Evolutionary conservation across 2,888 invertebrate species (phyloP).

Genomic region (Dimorphilus gyrociliatus): DNA sequence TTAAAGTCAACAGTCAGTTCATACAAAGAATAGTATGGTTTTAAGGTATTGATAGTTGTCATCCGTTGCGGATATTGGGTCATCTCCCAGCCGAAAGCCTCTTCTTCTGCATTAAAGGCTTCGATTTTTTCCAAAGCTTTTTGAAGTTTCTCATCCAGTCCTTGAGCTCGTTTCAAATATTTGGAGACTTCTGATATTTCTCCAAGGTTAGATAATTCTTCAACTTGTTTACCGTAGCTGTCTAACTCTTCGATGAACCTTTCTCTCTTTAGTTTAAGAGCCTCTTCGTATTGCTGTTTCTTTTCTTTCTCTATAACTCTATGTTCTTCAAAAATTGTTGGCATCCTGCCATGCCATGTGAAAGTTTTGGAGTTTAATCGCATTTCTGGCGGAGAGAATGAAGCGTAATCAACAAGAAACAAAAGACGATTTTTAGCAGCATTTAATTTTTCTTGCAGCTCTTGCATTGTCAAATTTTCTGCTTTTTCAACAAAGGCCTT

Average conservation of each 20-base stretch:
- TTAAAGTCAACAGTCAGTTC: slow-evolving; percentile 74
- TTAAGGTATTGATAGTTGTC: slow-evolving; percentile 52
- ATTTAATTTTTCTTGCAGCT: slow-evolving; percentile 59
- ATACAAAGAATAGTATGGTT: slow-evolving; percentile 69
- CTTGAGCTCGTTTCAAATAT: slow-evolving; percentile 63
- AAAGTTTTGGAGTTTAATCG: slow-evolving; percentile 73
- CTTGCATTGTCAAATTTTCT: slow-evolving; percentile 50
- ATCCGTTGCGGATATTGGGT: slow-evolving; percentile 75
- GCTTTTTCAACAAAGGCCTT: slow-evolving; percentile 59
- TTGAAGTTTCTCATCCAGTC: slow-evolving; percentile 54
- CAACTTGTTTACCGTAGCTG: slow-evolving; percentile 57
- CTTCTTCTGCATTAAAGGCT: slow-evolving; percentile 76
- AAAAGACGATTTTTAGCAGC: slow-evolving; percentile 44
- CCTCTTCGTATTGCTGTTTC: slow-evolving; percentile 66
- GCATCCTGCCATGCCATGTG: slow-evolving; percentile 68
- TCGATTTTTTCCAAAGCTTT: slow-evolving; percentile 54
- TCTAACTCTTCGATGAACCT: slow-evolving; percentile 67
- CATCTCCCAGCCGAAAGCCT: slow-evolving; percentile 66
- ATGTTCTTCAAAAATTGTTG: slow-evolving; percentile 64
- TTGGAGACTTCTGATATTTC: slow-evolving; percentile 63
- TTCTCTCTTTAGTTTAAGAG: slow-evolving; percentile 55
- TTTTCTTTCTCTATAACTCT: slow-evolving; percentile 61
- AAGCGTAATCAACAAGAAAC: slow-evolving; percentile 65
- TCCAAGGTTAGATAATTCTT: slow-evolving; percentile 72
- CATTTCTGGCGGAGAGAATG: slow-evolving; percentile 64